A percentile compares a stretch with the other conserved stretches of the same genome.
Evolutionary conservation across 2,888 invertebrate species (phyloP).

Genomic region (Diogma glabrata): DNA sequence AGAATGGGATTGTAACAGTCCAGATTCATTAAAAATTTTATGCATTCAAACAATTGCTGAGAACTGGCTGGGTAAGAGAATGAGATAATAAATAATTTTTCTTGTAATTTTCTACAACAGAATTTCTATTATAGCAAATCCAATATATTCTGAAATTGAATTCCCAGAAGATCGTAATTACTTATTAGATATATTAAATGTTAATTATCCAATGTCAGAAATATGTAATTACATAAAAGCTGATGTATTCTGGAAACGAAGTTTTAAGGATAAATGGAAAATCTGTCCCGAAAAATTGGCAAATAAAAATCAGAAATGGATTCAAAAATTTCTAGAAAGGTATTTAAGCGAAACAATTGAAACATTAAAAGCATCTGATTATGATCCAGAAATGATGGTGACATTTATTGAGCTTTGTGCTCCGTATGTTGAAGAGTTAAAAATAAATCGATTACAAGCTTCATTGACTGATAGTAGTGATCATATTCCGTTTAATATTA

Average conservation of each 20-base stretch:
- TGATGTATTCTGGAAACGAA: slow-evolving; percentile 33
- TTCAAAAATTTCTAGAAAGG: slow-evolving; percentile 36
- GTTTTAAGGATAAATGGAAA: slow-evolving; percentile 31
- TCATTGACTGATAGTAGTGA: slow-evolving; percentile 25
- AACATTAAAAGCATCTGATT: slow-evolving; percentile 30
- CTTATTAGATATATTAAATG: slow-evolving; percentile 30
- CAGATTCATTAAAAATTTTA: slow-evolving; percentile 30
- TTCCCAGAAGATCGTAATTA: slow-evolving; percentile 32
- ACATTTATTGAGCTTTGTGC: slow-evolving; percentile 31
- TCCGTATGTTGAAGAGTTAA: slow-evolving; percentile 31
- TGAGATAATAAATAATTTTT: background rate
- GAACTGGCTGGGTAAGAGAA: slow-evolving; percentile 30
- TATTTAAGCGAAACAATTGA: slow-evolving; percentile 36
- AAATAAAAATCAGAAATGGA: slow-evolving; percentile 25
- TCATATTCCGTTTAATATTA: slow-evolving; percentile 36
- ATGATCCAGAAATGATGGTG: slow-evolving; percentile 31
- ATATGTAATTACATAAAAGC: slow-evolving; percentile 30
- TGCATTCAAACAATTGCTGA: slow-evolving; percentile 31
- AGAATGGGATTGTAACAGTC: slow-evolving; percentile 24
- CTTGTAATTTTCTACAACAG: background rate
- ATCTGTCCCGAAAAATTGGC: slow-evolving; percentile 18
- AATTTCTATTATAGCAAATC: slow-evolving; percentile 25
- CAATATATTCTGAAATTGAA: slow-evolving; percentile 27
- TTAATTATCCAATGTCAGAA: slow-evolving; percentile 30
- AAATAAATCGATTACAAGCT: slow-evolving; percentile 33